Evolutionary conservation across 53 echinoderm and acorn worm species (phyloP), one percentile per base, ranked within the genome.

Genomic region (Paelopatides confundens): DNA sequence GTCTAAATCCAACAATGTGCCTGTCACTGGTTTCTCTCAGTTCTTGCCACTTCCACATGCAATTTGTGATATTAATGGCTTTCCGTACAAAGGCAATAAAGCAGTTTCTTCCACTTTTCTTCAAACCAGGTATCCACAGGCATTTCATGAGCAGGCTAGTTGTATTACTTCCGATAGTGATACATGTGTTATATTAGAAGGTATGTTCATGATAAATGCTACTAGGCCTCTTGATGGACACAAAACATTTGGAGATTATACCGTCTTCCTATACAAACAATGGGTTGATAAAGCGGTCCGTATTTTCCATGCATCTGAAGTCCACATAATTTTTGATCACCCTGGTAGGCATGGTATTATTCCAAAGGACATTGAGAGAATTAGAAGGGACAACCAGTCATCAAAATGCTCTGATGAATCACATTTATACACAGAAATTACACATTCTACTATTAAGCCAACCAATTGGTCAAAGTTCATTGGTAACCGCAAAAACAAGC

Each of bases 321-420:
- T 91, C 38, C 88, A 87, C 37, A 76, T 84, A 15, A 62, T 91
- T 5, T 91, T 88, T 26, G 88, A 91, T 63, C 92, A 87, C 84
- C 83, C 88, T 1, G 62, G 71, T 58, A 36, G 87, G 21, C 77
- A 91, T 43, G 48, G 84, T 1, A 31, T 65, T 2, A 85, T 81
- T 15, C 91, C 87, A 0, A 91, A 87, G 28, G 79, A 81, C 32
- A 38, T 91, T 8, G 87, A 70, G 26, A 70, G 70, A 24, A 1
- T 2, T 0, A 70, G 70, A 70, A 12, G 70, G 9, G 70, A 70
- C n/a, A 38, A 33, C 0, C 10, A 13, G 0, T 18, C 13, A 18
- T 38, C 5, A 11, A 21, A 21, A 31, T 4, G 5, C 38, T 17
- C 17, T 24, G 76, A 76, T 46, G 51, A 47, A 21, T 5, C 15